These are phyloP conservation scores for Acromyrmex echinatior DNA, from an alignment of 1,140 invertebrate species.

Conservation along the genomic window DNA sequence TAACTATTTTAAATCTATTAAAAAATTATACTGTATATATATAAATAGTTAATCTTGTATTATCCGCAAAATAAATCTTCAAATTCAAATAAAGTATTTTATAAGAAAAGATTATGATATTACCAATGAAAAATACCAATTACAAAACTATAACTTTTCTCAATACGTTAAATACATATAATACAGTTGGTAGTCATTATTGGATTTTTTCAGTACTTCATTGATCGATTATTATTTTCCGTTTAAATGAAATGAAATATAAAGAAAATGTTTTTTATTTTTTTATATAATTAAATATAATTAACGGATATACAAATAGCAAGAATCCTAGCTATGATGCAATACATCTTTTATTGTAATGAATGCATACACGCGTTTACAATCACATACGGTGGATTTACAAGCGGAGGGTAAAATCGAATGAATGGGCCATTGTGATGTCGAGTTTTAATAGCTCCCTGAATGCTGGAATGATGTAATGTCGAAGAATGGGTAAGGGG, in stretches of 20 bases:
- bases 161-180: too few species aligned
- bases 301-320: background rate
- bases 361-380: background rate
- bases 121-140: too few species aligned
- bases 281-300: background rate
- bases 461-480: slow-evolving; percentile 48
- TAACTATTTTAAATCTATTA: too few species aligned
- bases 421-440: slow-evolving; percentile 55
- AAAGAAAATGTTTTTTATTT: background rate
- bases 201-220: too few species aligned
- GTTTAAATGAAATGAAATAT: background rate
- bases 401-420: slow-evolving; percentile 11
- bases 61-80: too few species aligned
- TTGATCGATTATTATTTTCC: background rate
- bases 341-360: slow-evolving; percentile 28
- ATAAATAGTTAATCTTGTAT: too few species aligned
- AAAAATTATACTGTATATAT: too few species aligned
- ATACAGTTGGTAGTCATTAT: too few species aligned
- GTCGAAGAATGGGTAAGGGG: slow-evolving; percentile 55
- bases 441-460: slow-evolving; percentile 58
- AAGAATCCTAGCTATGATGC: background rate
- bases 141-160: too few species aligned
- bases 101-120: too few species aligned
- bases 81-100: too few species aligned
- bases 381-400: background rate